Evolutionary conservation across 1,140 invertebrate genomes (phyloP).

Genomic region (Cydia splendana): DNA sequence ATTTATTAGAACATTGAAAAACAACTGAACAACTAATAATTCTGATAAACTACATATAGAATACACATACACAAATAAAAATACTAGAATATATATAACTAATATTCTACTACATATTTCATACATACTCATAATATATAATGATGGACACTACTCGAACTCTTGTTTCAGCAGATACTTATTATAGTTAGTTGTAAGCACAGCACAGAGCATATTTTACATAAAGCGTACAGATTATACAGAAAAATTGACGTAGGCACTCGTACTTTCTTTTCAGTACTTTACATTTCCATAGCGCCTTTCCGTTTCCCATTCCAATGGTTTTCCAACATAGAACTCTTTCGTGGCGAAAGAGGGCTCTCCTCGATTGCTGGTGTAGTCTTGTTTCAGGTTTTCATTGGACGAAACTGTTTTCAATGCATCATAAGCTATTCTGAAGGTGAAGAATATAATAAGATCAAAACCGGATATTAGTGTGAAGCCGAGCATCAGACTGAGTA

Average conservation of each 20-base stretch:
- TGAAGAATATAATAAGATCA: slow-evolving; percentile 84
- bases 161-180: no score
- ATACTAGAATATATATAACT: no score
- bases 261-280: neutral
- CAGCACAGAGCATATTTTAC: neutral
- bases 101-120: no score
- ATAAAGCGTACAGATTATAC: neutral
- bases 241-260: neutral
- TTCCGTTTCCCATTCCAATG: neutral
- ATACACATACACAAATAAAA: no score
- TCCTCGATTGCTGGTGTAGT: neutral
- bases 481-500: slow-evolving; percentile 83
- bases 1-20: no score
- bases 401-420: slow-evolving; percentile 2
- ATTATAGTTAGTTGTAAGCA: neutral
- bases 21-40: no score
- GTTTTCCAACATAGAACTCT: neutral
- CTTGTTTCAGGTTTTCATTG: neutral
- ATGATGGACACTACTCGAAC: no score
- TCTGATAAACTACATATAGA: no score
- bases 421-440: slow-evolving; percentile 48
- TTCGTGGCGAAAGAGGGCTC: neutral
- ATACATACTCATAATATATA: no score
- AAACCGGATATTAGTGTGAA: slow-evolving; percentile 85
- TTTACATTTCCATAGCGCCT: neutral